phyloP scores from a whole-genome alignment of 2,888 invertebrate genomes.

The Agrotis ipsilon region DNA sequence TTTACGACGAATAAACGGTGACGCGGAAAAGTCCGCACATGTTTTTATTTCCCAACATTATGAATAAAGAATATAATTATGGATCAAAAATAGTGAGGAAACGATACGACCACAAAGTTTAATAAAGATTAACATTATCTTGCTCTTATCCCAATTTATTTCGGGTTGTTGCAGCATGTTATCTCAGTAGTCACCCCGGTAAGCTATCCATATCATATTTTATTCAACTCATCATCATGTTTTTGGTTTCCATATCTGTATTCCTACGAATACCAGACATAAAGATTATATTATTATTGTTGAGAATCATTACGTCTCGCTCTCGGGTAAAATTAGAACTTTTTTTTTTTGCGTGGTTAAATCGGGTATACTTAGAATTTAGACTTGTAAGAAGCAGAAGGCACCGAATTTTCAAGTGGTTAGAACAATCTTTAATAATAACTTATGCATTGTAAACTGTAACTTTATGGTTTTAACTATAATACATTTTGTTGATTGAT shows the following conservation, averaged over 20 bases:
- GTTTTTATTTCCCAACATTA: slow-evolving; percentile 13
- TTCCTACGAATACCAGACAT: too few relatives aligned
- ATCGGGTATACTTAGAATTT: too few relatives aligned
- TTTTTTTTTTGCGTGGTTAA: too few relatives aligned
- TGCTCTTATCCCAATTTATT: background rate
- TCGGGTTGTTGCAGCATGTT: background rate
- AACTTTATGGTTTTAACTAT: too few relatives aligned
- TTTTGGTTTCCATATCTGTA: too few relatives aligned
- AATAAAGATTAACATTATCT: background rate
- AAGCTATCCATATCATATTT: background rate
- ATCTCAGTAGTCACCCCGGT: background rate
- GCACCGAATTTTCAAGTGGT: background rate
- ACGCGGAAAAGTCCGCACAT: background rate
- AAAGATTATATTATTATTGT: background rate
- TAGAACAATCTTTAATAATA: too few relatives aligned
- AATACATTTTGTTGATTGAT: too few relatives aligned
- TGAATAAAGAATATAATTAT: slow-evolving; percentile 2
- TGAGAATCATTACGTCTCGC: background rate
- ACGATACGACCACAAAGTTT: background rate
- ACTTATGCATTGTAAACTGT: too few relatives aligned
- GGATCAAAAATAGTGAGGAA: background rate
- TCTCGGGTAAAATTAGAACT: too few relatives aligned
- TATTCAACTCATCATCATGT: background rate
- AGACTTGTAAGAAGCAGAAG: background rate
- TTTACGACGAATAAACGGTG: background rate